These are phyloP conservation scores for human (Homo sapiens) DNA, from an alignment of 2,113 vertebrate species.

Conservation along the genomic window GRCh38 chr6:1809001-1809500, in stretches of 20 bases:
- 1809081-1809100: constrained; percentile 78
- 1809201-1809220: constrained; percentile 83
- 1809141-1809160: constrained; percentile 81
- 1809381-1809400: constrained; percentile 89
- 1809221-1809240: constrained; percentile 83
- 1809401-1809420: constrained; percentile 91
- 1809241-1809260: constrained; percentile 86
- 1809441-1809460: constrained; percentile 90
- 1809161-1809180: constrained; percentile 66
- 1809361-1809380: constrained; percentile 85
- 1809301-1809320: constrained; percentile 82
- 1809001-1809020: constrained; percentile 37
- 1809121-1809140: constrained; percentile 81
- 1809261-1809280: constrained; percentile 92
- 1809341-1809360: constrained; percentile 77
- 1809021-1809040: constrained; percentile 59
- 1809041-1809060: constrained; percentile 67
- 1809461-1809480: constrained; percentile 87
- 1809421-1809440: constrained; percentile 86
- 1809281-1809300: constrained; percentile 86
- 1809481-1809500: constrained; percentile 90
- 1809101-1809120: constrained; percentile 81
- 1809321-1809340: constrained; percentile 82
- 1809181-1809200: constrained; percentile 76
- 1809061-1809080: constrained; percentile 76